Base-by-base conservation (phyloP, 1,140 invertebrate genomes). In the honey bee (Apis mellifera) region DNA sequence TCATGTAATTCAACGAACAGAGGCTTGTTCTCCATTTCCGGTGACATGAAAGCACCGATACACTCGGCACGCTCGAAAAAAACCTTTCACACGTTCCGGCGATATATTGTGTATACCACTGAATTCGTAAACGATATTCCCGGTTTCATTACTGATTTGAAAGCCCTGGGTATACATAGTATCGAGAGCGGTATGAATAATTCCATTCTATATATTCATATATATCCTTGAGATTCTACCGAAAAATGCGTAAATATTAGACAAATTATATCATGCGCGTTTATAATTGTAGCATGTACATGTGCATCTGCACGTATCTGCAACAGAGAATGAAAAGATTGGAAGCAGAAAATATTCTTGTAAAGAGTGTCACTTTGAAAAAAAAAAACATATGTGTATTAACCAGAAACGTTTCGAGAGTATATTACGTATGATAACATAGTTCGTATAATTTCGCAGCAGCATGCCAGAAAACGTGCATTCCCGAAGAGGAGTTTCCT, bases 21-120 rank as follows among this genome's bases (percentile, higher is more conserved):
- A 79, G 71, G 71, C 85, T 72, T 57, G 64, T 72, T 86, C 80
- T 76, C 73, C 65, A 62, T 87, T 88, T 88, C 87, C 86, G 86
- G 86, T 83, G 79, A 66, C 69, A 73, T 17, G 86, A 83, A 85
- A 87, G 66, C 71, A 64, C 66, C 78, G 69, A 88, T 83, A 65
- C 19, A 74, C 64, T 62, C 65, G 65, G 62, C 26, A 54, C 74
- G 74, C 60, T 62, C 55, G 66, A 50, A 69, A 50, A n/a, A 52
- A 68, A 69, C 75, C 71, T 84, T 84, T 84, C 86, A 70, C 69
- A 62, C 52, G 71, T 71, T 32, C 75, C 57, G 50, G 17, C 23
- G 26, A 65, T 68, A 65, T 42, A 68, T 68, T 23, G 54, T 59
- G 52, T 55, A 60, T 75, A 69, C 52, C 64, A n/a, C 9, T 69